A percentile compares a stretch with the other conserved stretches of the same genome.
Evolutionary conservation across 37 sponge, comb jelly and placozoan genomes (phyloP).

Genomic region (Bolinopsis microptera): DNA sequence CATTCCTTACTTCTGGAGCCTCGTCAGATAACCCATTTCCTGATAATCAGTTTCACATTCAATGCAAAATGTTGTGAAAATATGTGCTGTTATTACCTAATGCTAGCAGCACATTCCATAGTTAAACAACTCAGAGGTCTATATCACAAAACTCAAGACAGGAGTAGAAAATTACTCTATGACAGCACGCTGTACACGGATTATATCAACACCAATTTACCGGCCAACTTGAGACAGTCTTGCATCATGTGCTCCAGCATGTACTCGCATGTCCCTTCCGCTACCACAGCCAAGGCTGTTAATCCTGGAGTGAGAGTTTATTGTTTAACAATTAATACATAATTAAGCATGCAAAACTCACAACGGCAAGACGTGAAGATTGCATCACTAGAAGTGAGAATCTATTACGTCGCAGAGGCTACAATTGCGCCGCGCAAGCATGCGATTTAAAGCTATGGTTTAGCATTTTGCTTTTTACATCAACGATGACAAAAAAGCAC

Average conservation of each 20-base stretch:
- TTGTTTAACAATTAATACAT: too few relatives aligned
- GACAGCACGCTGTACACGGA: not conserved
- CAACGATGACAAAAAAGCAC: not conserved
- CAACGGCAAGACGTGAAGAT: too few relatives aligned
- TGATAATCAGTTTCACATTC: too few relatives aligned
- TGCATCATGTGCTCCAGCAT: conserved; percentile 67
- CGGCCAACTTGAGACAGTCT: conserved; percentile 57
- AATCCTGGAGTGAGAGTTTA: conserved; percentile 63
- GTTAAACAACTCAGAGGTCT: too few relatives aligned
- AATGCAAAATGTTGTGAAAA: too few relatives aligned
- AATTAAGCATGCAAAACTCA: too few relatives aligned
- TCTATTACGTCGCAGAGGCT: too few relatives aligned
- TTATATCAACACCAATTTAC: not conserved
- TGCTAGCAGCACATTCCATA: too few relatives aligned
- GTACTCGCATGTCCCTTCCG: conserved; percentile 85
- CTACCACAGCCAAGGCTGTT: conserved; percentile 83
- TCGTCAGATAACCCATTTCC: conserved; percentile 67
- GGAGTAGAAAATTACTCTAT: not conserved
- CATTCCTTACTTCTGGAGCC: conserved; percentile 81
- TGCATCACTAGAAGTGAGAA: too few relatives aligned
- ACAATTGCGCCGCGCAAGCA: not conserved
- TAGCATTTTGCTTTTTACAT: conserved; percentile 7
- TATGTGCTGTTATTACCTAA: too few relatives aligned
- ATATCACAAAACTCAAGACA: too few relatives aligned
- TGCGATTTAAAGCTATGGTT: not conserved